Percentiles rank a stretch among this genome's conserved stretches.
phyloP scores from a whole-genome alignment of 1,140 invertebrate genomes.

The Hyles vespertilio region DNA sequence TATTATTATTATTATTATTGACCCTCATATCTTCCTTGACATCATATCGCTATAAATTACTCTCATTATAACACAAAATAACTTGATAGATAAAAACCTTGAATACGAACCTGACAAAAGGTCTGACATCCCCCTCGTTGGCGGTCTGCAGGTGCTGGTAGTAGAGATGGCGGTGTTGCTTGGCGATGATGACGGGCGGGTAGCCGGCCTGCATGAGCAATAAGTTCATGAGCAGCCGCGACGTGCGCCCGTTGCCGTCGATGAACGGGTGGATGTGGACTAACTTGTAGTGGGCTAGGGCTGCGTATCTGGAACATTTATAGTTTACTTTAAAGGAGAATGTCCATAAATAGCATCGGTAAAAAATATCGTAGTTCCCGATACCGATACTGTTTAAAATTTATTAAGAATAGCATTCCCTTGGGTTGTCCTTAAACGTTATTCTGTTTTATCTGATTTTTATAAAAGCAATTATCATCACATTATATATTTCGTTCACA shows the following conservation, averaged over 20 bases:
- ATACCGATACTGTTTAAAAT: too few species aligned
- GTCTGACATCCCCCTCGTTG: conserved; percentile 93
- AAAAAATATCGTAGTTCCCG: too few species aligned
- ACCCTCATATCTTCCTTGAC: too few species aligned
- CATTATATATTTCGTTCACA: too few species aligned
- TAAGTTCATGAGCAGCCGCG: conserved; percentile 96
- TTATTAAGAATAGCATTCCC: too few species aligned
- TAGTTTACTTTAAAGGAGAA: background rate
- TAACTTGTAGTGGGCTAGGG: conserved; percentile 96
- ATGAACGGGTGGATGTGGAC: conserved; percentile 96
- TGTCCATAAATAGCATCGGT: background rate
- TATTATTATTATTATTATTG: too few species aligned
- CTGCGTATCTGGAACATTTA: conserved; percentile 83
- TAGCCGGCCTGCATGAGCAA: conserved; percentile 98
- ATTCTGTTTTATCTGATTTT: too few species aligned
- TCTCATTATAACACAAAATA: too few species aligned
- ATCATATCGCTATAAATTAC: too few species aligned
- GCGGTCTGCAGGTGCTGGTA: conserved; percentile 93
- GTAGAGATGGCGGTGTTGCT: conserved; percentile 89
- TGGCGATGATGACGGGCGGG: conserved; percentile 96
- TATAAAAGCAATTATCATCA: too few species aligned
- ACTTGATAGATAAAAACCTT: too few species aligned
- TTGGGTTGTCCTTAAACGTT: too few species aligned
- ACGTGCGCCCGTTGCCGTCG: conserved; percentile 96
- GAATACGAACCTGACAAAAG: conserved; percentile 84